Conservation (phyloP, 2,113 vertebrate genomes). For the Sitta europaea region DNA sequence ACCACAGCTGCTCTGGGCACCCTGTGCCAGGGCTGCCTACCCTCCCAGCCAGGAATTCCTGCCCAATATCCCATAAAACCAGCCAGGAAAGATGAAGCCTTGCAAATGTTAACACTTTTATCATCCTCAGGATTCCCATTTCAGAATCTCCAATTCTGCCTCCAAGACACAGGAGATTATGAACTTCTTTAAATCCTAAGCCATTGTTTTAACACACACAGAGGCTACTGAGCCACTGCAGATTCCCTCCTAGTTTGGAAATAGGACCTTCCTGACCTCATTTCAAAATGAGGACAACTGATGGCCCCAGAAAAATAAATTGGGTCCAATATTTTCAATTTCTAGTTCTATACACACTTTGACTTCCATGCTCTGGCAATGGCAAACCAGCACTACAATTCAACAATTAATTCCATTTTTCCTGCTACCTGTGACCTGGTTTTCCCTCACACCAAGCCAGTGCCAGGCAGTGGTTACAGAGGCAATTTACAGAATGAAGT, state of each 20-base stretch:
- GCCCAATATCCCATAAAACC: rapidly evolving
- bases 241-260: neutral
- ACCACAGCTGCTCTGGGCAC: neutral
- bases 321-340: neutral
- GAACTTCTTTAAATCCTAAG: neutral
- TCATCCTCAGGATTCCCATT: neutral
- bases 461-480: neutral
- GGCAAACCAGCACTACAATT: neutral
- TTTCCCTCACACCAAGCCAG: neutral
- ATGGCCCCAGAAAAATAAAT: neutral
- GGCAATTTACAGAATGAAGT: neutral
- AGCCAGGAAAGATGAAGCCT: neutral
- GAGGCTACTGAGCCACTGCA: neutral
- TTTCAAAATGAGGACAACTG: conserved; percentile 37
- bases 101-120: neutral
- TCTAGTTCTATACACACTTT: neutral
- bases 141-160: neutral
- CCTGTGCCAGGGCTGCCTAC: neutral
- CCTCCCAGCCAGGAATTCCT: rapidly evolving
- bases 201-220: neutral
- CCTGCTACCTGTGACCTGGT: neutral
- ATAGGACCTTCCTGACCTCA: conserved; percentile 19
- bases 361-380: neutral
- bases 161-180: neutral
- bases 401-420: neutral